Evolutionary conservation across 2,888 invertebrate species (phyloP).

Genomic region (Torymus aiolomorphi): DNA sequence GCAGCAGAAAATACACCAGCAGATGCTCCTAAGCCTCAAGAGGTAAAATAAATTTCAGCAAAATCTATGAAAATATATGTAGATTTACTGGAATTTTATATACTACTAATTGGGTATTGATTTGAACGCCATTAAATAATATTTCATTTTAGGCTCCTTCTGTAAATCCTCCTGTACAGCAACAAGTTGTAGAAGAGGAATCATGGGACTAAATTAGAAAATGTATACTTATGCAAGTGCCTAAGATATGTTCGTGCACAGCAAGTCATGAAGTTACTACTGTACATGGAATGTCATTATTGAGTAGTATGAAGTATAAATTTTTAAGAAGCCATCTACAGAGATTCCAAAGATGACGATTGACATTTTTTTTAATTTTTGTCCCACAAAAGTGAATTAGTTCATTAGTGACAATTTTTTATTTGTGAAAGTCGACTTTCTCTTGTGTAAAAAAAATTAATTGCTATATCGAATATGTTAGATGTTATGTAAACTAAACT

Average conservation of each 20-base stretch:
- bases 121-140: neutral
- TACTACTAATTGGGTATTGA: too few relatives aligned
- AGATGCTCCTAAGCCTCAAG: neutral
- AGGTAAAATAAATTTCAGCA: conserved; percentile 1
- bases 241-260: conserved; percentile 40
- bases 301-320: conserved; percentile 19
- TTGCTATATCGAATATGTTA: conserved; percentile 30
- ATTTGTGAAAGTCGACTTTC: conserved; percentile 25
- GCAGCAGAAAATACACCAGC: conserved; percentile 5
- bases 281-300: conserved; percentile 32
- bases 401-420: conserved; percentile 8
- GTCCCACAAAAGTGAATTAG: conserved; percentile 5
- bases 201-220: conserved; percentile 54
- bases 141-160: conserved; percentile 28
- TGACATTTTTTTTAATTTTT: conserved; percentile 14
- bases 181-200: conserved; percentile 41
- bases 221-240: conserved; percentile 44
- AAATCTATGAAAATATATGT: too few relatives aligned
- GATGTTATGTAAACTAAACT: conserved; percentile 21
- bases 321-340: conserved; percentile 27
- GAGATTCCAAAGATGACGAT: conserved; percentile 43
- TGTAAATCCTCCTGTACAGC: neutral
- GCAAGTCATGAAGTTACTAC: conserved; percentile 15
- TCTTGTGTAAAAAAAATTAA: conserved; percentile 23
- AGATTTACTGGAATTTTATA: too few relatives aligned